Conservation (phyloP, 2,888 invertebrate genomes). For the Acanthosoma haemorrhoidale region DNA sequence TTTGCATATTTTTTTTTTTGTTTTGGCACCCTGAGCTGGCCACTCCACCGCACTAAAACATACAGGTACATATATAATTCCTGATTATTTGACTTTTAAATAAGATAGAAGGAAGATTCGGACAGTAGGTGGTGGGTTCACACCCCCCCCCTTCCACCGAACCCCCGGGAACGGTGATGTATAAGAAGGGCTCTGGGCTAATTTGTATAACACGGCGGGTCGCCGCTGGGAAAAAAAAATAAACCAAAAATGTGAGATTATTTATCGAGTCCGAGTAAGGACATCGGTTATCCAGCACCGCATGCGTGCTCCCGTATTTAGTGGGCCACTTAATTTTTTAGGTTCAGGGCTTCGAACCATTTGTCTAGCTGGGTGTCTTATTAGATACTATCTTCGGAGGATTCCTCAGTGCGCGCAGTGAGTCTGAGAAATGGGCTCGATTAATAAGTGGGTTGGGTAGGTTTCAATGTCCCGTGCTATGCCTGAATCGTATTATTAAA, state of each 20-base stretch:
- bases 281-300: neutral
- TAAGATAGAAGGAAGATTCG: too few relatives aligned
- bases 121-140: neutral
- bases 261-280: neutral
- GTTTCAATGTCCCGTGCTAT: neutral
- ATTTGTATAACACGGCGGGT: constrained; percentile 16
- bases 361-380: neutral
- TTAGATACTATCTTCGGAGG: neutral
- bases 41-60: neutral
- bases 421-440: neutral
- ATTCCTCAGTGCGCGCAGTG: too few relatives aligned
- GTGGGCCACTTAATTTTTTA: neutral
- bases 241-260: neutral
- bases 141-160: neutral
- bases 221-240: neutral
- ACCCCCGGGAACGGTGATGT: neutral
- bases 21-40: neutral
- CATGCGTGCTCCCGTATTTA: constrained; percentile 2
- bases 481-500: neutral
- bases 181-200: constrained; percentile 10
- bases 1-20: neutral
- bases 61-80: constrained; percentile 2
- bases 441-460: neutral
- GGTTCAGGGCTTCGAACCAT: neutral
- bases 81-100: constrained; percentile 15